These are phyloP conservation scores for Calliscelio sp. DNA, from an alignment of 2,888 invertebrate genomes.

Conservation along the genomic window DNA sequence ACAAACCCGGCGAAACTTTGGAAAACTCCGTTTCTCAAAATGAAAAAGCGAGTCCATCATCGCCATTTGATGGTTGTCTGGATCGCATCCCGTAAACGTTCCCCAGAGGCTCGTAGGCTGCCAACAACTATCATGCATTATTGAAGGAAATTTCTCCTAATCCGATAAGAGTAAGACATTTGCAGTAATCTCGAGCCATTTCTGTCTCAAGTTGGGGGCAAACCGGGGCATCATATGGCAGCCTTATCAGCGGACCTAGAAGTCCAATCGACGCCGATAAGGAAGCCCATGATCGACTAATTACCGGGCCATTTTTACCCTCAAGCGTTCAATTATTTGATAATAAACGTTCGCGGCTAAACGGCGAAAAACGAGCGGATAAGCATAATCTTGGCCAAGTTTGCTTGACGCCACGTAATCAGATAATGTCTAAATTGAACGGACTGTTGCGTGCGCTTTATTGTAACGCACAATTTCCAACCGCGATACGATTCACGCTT, in stretches of 20 bases:
- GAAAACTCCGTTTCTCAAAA: too few relatives aligned
- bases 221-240: too few relatives aligned
- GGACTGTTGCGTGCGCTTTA: conserved; percentile 61
- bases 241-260: too few relatives aligned
- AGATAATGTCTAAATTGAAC: conserved; percentile 63
- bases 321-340: conserved; percentile 39
- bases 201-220: neutral
- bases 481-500: conserved; percentile 58
- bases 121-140: conserved; percentile 53
- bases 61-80: too few relatives aligned
- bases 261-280: too few relatives aligned
- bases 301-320: conserved; percentile 20
- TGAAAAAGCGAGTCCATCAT: too few relatives aligned
- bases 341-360: conserved; percentile 34
- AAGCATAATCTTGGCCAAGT: conserved; percentile 53
- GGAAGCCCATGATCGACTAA: conserved; percentile 27
- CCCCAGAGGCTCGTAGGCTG: conserved; percentile 34
- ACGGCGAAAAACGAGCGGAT: conserved; percentile 41
- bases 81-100: conserved; percentile 32
- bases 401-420: conserved; percentile 52
- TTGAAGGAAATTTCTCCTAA: conserved; percentile 42
- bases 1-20: too few relatives aligned
- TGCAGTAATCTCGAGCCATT: conserved; percentile 8
- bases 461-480: conserved; percentile 50
- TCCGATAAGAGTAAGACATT: conserved; percentile 52